Evolutionary conservation across 2,113 vertebrate species (phyloP).

Genomic region (Indicator maculatus): DNA sequence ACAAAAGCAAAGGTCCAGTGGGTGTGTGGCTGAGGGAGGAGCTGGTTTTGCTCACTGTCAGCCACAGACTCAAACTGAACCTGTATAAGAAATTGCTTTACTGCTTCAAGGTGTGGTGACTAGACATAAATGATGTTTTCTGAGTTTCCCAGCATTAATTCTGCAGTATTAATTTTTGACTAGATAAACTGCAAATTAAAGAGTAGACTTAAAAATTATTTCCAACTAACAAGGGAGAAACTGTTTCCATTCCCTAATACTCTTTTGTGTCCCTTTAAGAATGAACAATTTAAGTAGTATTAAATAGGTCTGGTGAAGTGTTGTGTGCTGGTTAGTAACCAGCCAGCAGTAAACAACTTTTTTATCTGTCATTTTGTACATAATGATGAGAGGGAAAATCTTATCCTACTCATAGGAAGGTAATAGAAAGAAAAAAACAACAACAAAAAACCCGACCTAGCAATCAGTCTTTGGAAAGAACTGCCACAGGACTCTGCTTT

Average conservation of each 20-base stretch:
- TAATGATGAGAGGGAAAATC: not conserved
- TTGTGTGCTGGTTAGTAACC: not conserved
- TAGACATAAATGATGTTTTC: not conserved
- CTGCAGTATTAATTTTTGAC: not conserved
- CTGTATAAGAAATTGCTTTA: not conserved
- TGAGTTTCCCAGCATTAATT: not conserved
- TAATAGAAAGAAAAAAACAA: not conserved
- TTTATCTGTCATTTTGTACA: not conserved
- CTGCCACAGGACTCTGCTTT: not conserved
- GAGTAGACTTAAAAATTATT: not conserved
- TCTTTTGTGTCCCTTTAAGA: not conserved
- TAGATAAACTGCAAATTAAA: not conserved
- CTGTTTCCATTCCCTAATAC: not conserved
- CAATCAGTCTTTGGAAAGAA: not conserved
- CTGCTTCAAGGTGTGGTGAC: not conserved
- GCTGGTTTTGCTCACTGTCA: not conserved
- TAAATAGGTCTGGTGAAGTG: not conserved
- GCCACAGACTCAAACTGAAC: not conserved
- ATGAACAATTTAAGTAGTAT: not conserved
- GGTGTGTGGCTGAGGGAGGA: not conserved
- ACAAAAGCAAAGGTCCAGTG: not conserved
- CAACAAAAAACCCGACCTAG: no score
- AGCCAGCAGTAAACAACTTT: not conserved
- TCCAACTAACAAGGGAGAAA: not conserved
- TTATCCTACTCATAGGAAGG: not conserved